A percentile compares a stretch with the other conserved stretches of the same genome.
These are phyloP conservation scores for Dendrocopos noguchii DNA, from an alignment of 2,113 vertebrate species.

Conservation along the genomic window DNA sequence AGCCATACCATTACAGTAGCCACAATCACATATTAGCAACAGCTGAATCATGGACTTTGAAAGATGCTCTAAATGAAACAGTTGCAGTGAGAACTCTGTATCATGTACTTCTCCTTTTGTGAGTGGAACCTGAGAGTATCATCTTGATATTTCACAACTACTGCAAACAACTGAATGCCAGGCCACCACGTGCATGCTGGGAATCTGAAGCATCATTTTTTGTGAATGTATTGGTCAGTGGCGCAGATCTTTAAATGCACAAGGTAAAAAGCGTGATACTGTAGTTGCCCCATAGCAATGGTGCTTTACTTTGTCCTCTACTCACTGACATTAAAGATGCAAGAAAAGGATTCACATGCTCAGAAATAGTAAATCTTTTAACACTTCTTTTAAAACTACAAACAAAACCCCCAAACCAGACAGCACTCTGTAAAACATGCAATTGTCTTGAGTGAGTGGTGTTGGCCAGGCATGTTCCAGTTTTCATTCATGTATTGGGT, in stretches of 20 bases:
- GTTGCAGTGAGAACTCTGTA: background rate
- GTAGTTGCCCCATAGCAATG: background rate
- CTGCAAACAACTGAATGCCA: background rate
- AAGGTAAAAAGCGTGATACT: background rate
- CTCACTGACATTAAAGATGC: background rate
- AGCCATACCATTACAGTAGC: background rate
- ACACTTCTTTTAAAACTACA: background rate
- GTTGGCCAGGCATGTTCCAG: constrained; percentile 40
- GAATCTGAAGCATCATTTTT: constrained; percentile 3
- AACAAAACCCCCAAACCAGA: background rate
- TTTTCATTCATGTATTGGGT: constrained; percentile 19
- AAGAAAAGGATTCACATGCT: background rate
- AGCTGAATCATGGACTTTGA: background rate
- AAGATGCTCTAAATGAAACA: background rate
- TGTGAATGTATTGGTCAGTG: background rate
- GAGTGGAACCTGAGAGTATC: background rate
- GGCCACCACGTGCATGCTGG: background rate
- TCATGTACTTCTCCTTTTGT: background rate
- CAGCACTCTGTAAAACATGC: background rate
- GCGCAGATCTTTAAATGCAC: background rate
- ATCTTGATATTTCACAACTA: background rate
- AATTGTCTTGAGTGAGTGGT: constrained; percentile 12
- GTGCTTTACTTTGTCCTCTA: constrained; percentile 50
- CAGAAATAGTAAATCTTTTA: background rate
- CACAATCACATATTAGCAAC: background rate